Base-by-base conservation (phyloP, 2,113 vertebrate species). In the Callipepla californica region DNA sequence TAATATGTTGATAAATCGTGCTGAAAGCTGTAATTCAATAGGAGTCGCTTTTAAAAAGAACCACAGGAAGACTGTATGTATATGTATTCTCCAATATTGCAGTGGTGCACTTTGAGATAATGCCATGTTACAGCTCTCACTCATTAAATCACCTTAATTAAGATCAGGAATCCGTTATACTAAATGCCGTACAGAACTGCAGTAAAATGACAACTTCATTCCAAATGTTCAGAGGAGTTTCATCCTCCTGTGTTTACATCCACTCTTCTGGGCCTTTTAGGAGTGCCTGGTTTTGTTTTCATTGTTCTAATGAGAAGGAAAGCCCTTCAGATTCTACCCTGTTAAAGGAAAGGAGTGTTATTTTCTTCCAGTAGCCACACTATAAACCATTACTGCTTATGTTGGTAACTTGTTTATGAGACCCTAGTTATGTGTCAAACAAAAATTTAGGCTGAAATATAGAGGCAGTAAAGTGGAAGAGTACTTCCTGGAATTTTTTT, bases 21-120 rank as follows among this genome's bases (percentile, higher is more conserved):
- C 79, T 95, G 94, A 92, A 85, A 85, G 94, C 84, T 92, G 72
- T 91, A 92, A 93, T 93, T 96, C 93, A 96, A 94, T 95, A 90
- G 92, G 92, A 90, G 85, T 96, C 95, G 89, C 93, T 94, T 89
- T 94, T 86, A 65, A 91, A 95, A 73, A 89, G 65, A 93, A 67
- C 36, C 38, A 59, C 79, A 51, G 55, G 78, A 69, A 40, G 51
- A 40, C 20, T 87, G 0, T 51, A 34, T 51, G 28, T 55, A 22
- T 44, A 36, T 77, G 16, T 83, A 13, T 59, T 78, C 47, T 70
- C 50, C 28, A 38, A 20, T 62, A 4, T 6, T 36, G 59, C 34
- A 34, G 61, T 53, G 51, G 66, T 85, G 45, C 45, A 55, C 63
- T 28, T 47, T 87, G 57, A 78, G 72, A 80, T 83, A 83, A 82